Percentiles rank a stretch among this genome's conserved stretches.
Evolutionary conservation across 2,113 vertebrate species (phyloP).

Genomic region (Pimephales promelas): DNA sequence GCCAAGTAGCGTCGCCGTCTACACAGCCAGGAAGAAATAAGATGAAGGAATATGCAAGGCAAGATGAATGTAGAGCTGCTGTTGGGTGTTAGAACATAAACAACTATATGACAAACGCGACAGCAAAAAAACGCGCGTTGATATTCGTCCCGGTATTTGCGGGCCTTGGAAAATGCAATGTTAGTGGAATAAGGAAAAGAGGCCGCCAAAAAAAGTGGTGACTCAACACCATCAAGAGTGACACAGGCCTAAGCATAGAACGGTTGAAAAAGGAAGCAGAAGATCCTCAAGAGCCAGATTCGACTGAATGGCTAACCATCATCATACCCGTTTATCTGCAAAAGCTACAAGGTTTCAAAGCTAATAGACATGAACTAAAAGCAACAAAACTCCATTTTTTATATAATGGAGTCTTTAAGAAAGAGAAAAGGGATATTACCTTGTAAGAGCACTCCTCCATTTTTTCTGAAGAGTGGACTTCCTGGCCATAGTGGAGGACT

Average conservation of each 20-base stretch:
- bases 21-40: no score
- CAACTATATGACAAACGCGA: no score
- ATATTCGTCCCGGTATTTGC: no score
- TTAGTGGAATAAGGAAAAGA: background rate
- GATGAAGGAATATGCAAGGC: no score
- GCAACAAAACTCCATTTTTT: background rate
- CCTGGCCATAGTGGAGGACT: slow-evolving; percentile 84
- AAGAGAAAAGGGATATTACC: slow-evolving; percentile 65
- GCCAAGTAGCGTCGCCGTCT: no score
- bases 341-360: background rate
- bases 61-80: no score
- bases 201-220: background rate
- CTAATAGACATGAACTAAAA: background rate
- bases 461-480: slow-evolving; percentile 86
- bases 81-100: no score
- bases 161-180: background rate
- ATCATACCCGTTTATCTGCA: background rate
- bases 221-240: background rate
- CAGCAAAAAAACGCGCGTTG: no score
- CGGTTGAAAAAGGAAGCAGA: background rate
- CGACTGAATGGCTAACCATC: background rate
- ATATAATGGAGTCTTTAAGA: background rate
- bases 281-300: background rate
- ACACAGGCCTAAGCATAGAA: background rate
- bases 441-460: slow-evolving; percentile 81